Evolutionary conservation across 2,797 vertebrate genomes (phyloP).

Genomic region (Phataginus tetradactyla): DNA sequence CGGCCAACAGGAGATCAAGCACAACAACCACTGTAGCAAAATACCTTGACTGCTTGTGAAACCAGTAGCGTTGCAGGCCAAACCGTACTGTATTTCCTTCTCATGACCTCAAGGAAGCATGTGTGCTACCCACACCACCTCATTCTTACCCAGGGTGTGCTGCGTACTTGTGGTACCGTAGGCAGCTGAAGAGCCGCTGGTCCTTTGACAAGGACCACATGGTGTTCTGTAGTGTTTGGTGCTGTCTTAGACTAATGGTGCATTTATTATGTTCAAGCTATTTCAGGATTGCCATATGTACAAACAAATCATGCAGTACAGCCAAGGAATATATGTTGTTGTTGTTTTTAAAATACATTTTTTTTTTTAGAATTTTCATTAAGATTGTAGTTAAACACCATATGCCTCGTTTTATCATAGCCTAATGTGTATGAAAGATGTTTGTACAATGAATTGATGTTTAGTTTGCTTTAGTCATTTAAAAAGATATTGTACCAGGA

Average conservation of each 20-base stretch:
- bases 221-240: conserved; percentile 80
- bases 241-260: conserved; percentile 83
- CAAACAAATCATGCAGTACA: conserved; percentile 79
- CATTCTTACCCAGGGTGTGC: conserved; percentile 82
- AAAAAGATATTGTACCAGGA: conserved; percentile 79
- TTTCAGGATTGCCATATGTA: conserved; percentile 84
- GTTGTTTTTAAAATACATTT: conserved; percentile 73
- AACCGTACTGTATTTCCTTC: conserved; percentile 85
- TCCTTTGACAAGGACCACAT: conserved; percentile 69
- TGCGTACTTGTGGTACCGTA: conserved; percentile 76
- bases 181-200: conserved; percentile 84
- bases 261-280: conserved; percentile 81
- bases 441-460: conserved; percentile 87
- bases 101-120: conserved; percentile 83
- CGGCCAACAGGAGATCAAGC: conserved; percentile 69
- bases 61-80: conserved; percentile 81
- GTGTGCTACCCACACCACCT: conserved; percentile 82
- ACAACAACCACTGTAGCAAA: conserved; percentile 88
- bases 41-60: conserved; percentile 87
- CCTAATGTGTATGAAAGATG: conserved; percentile 85
- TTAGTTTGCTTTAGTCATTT: conserved; percentile 85
- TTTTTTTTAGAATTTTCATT: conserved; percentile 85
- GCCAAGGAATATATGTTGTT: conserved; percentile 78
- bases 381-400: conserved; percentile 87
- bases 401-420: conserved; percentile 87